Evolutionary conservation across 2,888 invertebrate species (phyloP), one percentile per base, ranked within the genome.

Genomic region (Caenorhabditis sp.): DNA sequence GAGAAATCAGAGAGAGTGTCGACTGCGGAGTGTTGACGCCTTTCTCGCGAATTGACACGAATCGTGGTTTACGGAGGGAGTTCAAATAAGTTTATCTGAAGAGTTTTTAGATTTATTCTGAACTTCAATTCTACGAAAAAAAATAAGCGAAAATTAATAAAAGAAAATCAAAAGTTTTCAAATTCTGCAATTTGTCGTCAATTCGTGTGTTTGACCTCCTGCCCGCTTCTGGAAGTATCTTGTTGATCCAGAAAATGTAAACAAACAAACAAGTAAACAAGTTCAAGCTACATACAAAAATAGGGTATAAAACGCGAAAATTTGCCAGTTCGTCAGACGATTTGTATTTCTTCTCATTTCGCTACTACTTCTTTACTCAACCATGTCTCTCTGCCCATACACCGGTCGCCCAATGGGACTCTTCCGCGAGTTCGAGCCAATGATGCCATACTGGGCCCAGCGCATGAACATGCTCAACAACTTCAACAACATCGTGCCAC

Each of bases 381-480:
- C 74, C 28, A 77, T 77, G 77, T 77, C 77, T 14, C n/a, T 79
- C 63, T 70, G 70, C 77, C 77, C 77, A 69, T 79, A 63, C 63
- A 54, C 51, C 31, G 70, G 70, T 31, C 70, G 63, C 49, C 68
- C 77, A 61, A 38, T 63, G 54, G 66, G 75, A 44, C 44, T 66
- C 31, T 26, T 61, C 44, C 69, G 63, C 38, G 77, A 79, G 38
- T 49, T 69, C 51, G 54, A 79, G 35, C 19, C 47, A 19, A 8
- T 59, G 41, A 22, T 68, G 51, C 77, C 77, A 54, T 79, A 70
- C 69, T 79, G 70, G 59, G 41, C 59, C n/a, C 63, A 54, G 26
- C 70, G 70, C 54, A 26, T 28, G 26, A 22, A n/a, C 26, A 35
- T 49, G 28, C 63, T 79, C 69, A 66, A 61, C 59, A 59, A 72